Evolutionary conservation across 2,113 vertebrate genomes (phyloP).

Genomic region (Amphilophus citrinellus): DNA sequence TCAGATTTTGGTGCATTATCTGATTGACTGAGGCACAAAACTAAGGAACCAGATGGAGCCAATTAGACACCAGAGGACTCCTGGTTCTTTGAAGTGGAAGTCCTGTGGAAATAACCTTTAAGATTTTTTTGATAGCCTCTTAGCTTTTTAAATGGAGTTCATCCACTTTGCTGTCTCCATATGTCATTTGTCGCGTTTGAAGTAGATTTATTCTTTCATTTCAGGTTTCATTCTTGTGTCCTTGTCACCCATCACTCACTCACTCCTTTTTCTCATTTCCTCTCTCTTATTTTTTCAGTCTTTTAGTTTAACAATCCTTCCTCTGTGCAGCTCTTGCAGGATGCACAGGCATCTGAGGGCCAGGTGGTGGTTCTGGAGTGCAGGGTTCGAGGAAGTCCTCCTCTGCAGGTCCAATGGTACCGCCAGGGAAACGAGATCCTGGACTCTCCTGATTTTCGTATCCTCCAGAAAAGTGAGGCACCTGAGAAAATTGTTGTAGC

Average conservation of each 20-base stretch:
- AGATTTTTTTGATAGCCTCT: neutral
- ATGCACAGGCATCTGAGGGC: constrained; percentile 88
- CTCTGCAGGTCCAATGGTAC: constrained; percentile 90
- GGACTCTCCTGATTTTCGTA: constrained; percentile 96
- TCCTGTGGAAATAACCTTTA: neutral
- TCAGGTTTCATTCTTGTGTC: neutral
- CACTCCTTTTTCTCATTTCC: neutral
- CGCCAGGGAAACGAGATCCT: constrained; percentile 91
- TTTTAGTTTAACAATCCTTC: neutral
- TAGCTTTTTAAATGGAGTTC: neutral
- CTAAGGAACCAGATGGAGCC: neutral
- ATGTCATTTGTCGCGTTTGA: neutral
- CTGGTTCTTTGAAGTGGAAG: neutral
- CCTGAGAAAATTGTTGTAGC: neutral
- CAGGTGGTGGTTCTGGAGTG: constrained; percentile 97
- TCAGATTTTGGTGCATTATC: constrained; percentile 8
- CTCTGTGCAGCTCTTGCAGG: constrained; percentile 87
- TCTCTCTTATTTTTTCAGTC: neutral
- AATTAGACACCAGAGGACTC: neutral
- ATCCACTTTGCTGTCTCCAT: neutral
- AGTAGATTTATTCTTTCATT: neutral
- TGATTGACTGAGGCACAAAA: neutral
- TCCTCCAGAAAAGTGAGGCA: constrained; percentile 96
- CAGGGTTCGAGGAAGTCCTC: constrained; percentile 88
- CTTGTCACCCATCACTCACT: constrained; percentile 8